phyloP scores from a whole-genome alignment of 1,140 invertebrate genomes.

The Danaus plexippus region DNA sequence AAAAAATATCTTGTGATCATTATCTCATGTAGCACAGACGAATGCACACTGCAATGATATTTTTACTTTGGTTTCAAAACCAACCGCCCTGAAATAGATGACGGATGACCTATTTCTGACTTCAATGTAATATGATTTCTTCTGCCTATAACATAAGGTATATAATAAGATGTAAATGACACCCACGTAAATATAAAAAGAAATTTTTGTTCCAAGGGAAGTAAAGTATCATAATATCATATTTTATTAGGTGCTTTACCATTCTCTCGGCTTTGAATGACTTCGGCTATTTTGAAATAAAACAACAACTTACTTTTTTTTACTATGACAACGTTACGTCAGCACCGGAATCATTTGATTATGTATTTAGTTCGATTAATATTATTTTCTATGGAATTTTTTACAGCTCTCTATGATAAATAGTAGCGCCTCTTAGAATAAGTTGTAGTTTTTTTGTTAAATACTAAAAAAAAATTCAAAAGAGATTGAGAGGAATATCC shows the following conservation, averaged over 20 bases:
- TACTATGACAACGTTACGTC: too few species aligned
- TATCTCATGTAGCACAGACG: constrained; percentile 32
- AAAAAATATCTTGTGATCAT: constrained; percentile 7
- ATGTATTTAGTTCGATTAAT: too few species aligned
- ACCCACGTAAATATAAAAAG: too few species aligned
- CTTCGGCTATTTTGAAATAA: too few species aligned
- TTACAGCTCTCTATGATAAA: constrained; percentile 9
- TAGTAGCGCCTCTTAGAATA: constrained; percentile 12
- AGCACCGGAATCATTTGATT: too few species aligned
- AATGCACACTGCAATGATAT: constrained; percentile 57
- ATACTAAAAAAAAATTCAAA: background rate
- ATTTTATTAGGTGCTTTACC: too few species aligned
- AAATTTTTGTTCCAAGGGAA: too few species aligned
- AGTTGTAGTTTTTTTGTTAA: background rate
- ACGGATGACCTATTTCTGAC: constrained; percentile 55
- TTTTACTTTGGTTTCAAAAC: constrained; percentile 51
- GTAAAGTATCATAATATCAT: too few species aligned
- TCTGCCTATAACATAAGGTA: constrained; percentile 3
- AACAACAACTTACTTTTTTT: too few species aligned
- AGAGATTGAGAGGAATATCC: constrained; percentile 9
- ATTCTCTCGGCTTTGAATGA: too few species aligned
- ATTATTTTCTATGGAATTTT: too few species aligned
- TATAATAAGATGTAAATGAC: too few species aligned
- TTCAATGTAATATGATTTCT: constrained; percentile 27
- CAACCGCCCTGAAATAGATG: constrained; percentile 50